phyloP scores from a whole-genome alignment of 1,140 invertebrate genomes.

The Anoplolepis gracilipes region DNA sequence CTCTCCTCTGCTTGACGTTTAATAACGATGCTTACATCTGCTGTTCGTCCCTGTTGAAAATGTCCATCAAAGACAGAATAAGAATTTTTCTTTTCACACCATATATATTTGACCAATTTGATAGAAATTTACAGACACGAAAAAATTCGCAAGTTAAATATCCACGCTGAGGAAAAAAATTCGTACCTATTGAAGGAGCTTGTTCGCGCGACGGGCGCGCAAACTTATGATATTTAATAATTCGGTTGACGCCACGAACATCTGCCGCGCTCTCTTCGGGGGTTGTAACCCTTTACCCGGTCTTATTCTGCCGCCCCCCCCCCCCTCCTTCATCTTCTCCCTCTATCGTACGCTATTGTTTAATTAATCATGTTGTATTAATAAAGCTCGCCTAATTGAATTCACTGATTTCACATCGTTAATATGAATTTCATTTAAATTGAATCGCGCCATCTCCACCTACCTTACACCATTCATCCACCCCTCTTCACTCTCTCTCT shows the following conservation, averaged over 20 bases:
- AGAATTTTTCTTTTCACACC: not conserved
- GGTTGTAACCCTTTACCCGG: conserved; percentile 77
- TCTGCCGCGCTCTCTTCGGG: conserved; percentile 78
- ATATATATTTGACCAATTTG: no score
- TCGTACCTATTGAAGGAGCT: conserved; percentile 44
- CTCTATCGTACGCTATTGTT: conserved; percentile 71
- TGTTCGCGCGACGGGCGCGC: conserved; percentile 48
- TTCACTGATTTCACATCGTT: conserved; percentile 81
- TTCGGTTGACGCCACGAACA: conserved; percentile 83
- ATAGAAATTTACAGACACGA: not conserved
- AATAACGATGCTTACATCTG: conserved; percentile 76
- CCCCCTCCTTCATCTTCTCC: no score
- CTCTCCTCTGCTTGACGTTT: conserved; percentile 28
- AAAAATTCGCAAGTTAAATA: not conserved
- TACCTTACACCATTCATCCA: conserved; percentile 61
- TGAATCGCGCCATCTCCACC: conserved; percentile 69
- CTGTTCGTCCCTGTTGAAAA: conserved; percentile 14
- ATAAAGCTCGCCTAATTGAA: conserved; percentile 82
- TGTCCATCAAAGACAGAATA: not conserved
- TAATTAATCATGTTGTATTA: conserved; percentile 85
- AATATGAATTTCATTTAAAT: conserved; percentile 84
- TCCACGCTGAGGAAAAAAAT: conserved; percentile 1
- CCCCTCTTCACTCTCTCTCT: conserved; percentile 38
- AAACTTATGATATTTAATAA: conserved; percentile 83
- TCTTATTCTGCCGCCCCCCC: not conserved